Percentiles rank a stretch among this genome's conserved stretches.
phyloP scores from a whole-genome alignment of 2,113 vertebrate species.

The Hemibagrus wyckioides region DNA sequence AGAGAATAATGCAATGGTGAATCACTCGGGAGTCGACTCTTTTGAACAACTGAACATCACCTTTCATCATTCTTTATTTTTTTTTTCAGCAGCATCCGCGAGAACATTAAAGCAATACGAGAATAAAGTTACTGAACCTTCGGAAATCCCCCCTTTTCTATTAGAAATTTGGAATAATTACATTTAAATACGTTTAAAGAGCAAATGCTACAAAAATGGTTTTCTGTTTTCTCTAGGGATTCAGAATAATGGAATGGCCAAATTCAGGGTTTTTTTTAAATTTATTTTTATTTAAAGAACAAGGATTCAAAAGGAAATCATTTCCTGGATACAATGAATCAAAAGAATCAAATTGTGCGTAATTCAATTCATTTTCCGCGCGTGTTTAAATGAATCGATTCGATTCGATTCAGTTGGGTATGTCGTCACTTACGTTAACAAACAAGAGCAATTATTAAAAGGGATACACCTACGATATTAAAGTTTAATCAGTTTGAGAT shows the following conservation, averaged over 20 bases:
- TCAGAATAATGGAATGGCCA: background rate
- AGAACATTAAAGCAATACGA: background rate
- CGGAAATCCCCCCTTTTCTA: background rate
- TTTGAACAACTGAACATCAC: background rate
- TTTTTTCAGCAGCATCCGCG: background rate
- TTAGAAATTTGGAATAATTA: conserved; percentile 30
- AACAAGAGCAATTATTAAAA: background rate
- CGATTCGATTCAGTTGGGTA: background rate
- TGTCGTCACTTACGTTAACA: background rate
- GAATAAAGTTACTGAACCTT: background rate
- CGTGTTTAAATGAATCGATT: conserved; percentile 1
- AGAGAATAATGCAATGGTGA: background rate
- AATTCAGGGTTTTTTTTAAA: background rate
- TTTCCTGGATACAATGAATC: background rate
- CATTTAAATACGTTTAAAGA: background rate
- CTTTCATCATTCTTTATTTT: background rate
- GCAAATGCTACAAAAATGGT: background rate
- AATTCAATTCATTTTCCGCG: background rate
- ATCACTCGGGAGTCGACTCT: conserved; percentile 11
- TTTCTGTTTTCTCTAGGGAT: background rate
- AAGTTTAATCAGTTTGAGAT: background rate
- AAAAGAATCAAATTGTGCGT: background rate
- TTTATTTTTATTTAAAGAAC: too few species aligned
- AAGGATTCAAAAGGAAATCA: background rate
- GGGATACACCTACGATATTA: background rate